Percentiles rank a stretch among this genome's conserved stretches.
Evolutionary conservation across 2,888 invertebrate species (phyloP).

Genomic region (Sympetrum striolatum): DNA sequence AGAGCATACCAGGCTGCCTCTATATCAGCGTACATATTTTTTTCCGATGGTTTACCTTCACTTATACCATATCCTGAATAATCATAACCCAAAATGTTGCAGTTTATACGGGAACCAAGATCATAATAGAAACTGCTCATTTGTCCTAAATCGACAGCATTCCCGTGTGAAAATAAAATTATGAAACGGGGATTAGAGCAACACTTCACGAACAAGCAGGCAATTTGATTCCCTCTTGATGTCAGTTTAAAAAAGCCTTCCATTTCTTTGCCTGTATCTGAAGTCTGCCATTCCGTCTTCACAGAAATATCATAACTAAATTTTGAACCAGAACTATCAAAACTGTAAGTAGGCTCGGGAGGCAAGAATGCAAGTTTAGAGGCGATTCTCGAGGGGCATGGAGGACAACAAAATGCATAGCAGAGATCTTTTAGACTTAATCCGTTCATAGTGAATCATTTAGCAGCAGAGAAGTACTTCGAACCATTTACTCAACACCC

Average conservation of each 20-base stretch:
- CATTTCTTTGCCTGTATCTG: conserved; percentile 91
- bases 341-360: conserved; percentile 96
- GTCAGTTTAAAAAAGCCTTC: conserved; percentile 95
- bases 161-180: conserved; percentile 96
- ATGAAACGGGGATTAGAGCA: conserved; percentile 91
- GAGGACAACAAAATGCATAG: conserved; percentile 99
- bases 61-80: conserved; percentile 95
- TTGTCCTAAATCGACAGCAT: conserved; percentile 97
- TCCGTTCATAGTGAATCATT: conserved; percentile 58
- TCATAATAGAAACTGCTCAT: conserved; percentile 98
- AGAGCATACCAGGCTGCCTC: conserved; percentile 96
- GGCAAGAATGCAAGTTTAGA: conserved; percentile 99
- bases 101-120: conserved; percentile 92
- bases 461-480: no score
- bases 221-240: conserved; percentile 92
- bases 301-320: conserved; percentile 84
- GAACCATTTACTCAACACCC: no score
- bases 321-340: conserved; percentile 86
- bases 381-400: conserved; percentile 97
- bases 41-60: conserved; percentile 95
- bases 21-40: conserved; percentile 98
- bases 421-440: conserved; percentile 88
- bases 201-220: conserved; percentile 94
- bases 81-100: conserved; percentile 97
- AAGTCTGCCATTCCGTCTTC: conserved; percentile 96